Percentiles rank a stretch among this genome's conserved stretches.
Evolutionary conservation across 2,888 invertebrate genomes (phyloP).

Genomic region (Drosophila borborema): DNA sequence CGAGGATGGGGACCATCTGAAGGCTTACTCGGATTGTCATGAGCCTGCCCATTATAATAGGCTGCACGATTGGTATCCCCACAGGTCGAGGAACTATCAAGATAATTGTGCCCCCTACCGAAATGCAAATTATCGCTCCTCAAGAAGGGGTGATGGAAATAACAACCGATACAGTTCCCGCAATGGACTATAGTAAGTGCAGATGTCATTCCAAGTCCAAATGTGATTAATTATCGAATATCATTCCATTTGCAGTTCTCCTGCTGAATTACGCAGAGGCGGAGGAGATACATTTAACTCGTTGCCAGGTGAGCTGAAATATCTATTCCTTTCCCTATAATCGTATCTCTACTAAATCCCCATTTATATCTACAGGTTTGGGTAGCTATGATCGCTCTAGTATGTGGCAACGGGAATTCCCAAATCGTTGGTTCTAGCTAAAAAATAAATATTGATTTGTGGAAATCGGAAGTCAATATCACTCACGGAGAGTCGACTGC

Average conservation of each 20-base stretch:
- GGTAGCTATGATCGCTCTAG: constrained; percentile 10
- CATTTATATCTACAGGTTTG: not conserved
- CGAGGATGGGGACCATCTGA: constrained; percentile 9
- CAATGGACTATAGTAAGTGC: constrained; percentile 18
- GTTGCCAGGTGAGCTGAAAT: constrained; percentile 12
- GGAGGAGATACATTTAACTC: constrained; percentile 16
- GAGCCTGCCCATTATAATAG: not conserved
- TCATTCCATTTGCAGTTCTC: not conserved
- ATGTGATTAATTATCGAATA: not conserved
- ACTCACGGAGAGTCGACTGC: not conserved
- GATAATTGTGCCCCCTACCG: not conserved
- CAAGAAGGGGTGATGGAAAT: not conserved
- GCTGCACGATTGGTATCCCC: constrained; percentile 17
- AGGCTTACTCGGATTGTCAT: not conserved
- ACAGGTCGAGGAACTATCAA: constrained; percentile 8
- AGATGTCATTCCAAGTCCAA: too few species aligned
- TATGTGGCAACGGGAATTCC: not conserved
- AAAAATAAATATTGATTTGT: not conserved
- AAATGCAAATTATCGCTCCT: not conserved
- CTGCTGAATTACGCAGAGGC: not conserved
- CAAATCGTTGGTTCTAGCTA: constrained; percentile 16
- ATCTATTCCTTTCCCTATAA: not conserved
- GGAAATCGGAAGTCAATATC: not conserved
- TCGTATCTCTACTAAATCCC: not conserved
- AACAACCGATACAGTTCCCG: not conserved